Evolutionary conservation across 2,113 vertebrate genomes (phyloP).

Genomic region (Plotosus lineatus): DNA sequence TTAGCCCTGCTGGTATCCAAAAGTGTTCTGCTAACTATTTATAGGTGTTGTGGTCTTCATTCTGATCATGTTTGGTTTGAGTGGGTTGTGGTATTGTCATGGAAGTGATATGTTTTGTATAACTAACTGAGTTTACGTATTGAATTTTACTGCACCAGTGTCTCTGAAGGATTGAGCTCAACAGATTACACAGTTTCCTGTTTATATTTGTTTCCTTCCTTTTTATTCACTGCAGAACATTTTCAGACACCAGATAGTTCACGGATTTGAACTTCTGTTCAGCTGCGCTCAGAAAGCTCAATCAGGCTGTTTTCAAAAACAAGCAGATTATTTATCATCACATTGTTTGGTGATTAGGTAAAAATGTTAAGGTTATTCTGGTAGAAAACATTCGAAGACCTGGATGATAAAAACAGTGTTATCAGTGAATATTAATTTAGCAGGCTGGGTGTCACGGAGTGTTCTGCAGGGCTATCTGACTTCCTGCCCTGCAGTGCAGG

Average conservation of each 20-base stretch:
- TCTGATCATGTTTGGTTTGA: neutral
- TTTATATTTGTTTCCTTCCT: slow-evolving; percentile 23
- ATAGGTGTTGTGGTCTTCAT: too few relatives aligned
- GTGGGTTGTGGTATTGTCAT: neutral
- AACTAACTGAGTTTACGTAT: neutral
- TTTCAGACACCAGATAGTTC: neutral
- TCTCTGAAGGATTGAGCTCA: neutral
- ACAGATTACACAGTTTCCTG: slow-evolving; percentile 32
- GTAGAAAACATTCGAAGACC: neutral
- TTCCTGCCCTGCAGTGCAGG: slow-evolving; percentile 24
- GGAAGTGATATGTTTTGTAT: neutral
- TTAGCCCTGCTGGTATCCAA: neutral
- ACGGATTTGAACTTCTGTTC: neutral
- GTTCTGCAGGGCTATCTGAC: slow-evolving; percentile 29
- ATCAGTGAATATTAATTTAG: slow-evolving; percentile 19
- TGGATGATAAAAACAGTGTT: slow-evolving; percentile 18
- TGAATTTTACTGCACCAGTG: neutral
- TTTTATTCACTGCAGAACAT: neutral
- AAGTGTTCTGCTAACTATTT: neutral
- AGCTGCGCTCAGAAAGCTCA: neutral
- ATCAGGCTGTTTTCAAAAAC: neutral
- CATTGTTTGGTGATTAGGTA: neutral
- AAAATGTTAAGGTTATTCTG: neutral
- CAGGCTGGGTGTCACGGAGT: slow-evolving; percentile 1
- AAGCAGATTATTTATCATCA: neutral